Conservation (phyloP, 2,888 invertebrate species). For the Hirudinaria manillensis region DNA sequence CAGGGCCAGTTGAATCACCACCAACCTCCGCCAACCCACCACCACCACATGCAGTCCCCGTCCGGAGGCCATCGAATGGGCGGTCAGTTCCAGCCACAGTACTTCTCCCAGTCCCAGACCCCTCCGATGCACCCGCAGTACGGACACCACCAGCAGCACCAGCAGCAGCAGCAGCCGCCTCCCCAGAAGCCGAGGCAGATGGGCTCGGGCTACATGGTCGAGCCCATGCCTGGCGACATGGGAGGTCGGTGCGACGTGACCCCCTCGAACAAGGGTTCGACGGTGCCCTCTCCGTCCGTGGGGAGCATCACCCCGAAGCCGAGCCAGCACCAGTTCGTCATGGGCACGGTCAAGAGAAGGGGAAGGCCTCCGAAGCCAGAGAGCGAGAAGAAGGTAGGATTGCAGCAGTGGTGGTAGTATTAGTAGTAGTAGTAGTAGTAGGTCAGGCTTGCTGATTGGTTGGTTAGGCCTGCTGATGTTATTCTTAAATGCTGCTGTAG, state of each 20-base stretch:
- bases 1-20: constrained; percentile 13
- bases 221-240: neutral
- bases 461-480: neutral
- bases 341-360: constrained; percentile 23
- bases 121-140: constrained; percentile 18
- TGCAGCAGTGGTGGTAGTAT: no score
- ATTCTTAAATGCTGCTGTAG: neutral
- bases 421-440: no score
- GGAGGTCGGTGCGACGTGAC: neutral
- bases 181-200: constrained; percentile 16
- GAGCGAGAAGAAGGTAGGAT: constrained; percentile 17
- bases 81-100: constrained; percentile 26
- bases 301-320: neutral
- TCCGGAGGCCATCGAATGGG: constrained; percentile 21
- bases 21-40: neutral
- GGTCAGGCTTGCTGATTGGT: neutral
- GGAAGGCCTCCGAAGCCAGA: constrained; percentile 27
- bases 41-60: constrained; percentile 19
- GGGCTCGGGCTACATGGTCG: constrained; percentile 13
- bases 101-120: constrained; percentile 20
- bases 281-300: neutral
- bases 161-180: constrained; percentile 13
- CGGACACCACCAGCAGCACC: constrained; percentile 2
- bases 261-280: neutral
- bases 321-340: constrained; percentile 18